These are phyloP conservation scores for Zelleria hepariella DNA, from an alignment of 2,888 invertebrate genomes.

Conservation along the genomic window DNA sequence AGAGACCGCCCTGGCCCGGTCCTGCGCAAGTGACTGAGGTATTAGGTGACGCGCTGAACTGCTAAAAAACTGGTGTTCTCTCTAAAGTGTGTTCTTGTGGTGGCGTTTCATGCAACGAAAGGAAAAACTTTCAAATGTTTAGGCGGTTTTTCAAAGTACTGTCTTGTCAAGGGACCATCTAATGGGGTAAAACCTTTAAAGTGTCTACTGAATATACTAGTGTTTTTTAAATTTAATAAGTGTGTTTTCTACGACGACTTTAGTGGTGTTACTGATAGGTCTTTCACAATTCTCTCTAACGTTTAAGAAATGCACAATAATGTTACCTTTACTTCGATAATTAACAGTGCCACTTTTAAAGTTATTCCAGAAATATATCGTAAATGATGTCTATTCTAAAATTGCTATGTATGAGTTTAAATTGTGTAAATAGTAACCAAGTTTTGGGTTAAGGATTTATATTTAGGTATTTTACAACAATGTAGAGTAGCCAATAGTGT, in stretches of 20 bases:
- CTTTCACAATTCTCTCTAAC: constrained; percentile 30
- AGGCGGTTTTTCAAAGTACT: not conserved
- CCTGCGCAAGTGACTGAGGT: constrained; percentile 21
- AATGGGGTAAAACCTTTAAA: not conserved
- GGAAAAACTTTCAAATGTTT: not conserved
- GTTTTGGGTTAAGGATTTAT: no score
- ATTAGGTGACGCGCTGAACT: constrained; percentile 21
- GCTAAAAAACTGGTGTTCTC: not conserved
- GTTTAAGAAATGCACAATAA: constrained; percentile 57
- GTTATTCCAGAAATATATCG: constrained; percentile 13
- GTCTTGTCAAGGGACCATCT: constrained; percentile 16
- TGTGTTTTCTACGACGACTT: constrained; percentile 22
- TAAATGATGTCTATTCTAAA: not conserved
- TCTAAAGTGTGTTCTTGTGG: not conserved
- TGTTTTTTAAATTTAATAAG: constrained; percentile 26
- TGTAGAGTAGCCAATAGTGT: not conserved
- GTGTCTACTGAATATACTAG: constrained; percentile 17
- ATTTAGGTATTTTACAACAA: not conserved
- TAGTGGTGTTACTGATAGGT: constrained; percentile 5
- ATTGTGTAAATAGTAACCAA: not conserved
- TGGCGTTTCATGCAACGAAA: not conserved
- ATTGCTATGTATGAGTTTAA: not conserved
- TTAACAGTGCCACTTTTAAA: constrained; percentile 60
- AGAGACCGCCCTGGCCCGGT: constrained; percentile 58
- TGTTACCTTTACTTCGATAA: constrained; percentile 27